These are phyloP conservation scores for Camelus bactrianus DNA, from an alignment of 2,113 vertebrate species.

Conservation along the genomic window DNA sequence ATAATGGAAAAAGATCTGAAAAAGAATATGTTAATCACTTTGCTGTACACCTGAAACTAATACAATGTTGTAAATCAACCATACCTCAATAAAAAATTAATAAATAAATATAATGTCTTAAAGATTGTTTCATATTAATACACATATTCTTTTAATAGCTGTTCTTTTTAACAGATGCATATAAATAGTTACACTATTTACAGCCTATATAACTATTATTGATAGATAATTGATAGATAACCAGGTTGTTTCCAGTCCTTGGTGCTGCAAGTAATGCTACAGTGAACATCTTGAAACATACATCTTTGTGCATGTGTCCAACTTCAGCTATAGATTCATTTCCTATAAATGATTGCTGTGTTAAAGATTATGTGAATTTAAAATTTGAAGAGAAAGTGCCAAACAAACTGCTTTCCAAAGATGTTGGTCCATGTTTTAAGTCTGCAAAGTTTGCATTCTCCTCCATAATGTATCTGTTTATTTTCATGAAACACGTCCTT, in stretches of 20 bases:
- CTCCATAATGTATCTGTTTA: background rate
- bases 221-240: background rate
- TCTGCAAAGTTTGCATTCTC: background rate
- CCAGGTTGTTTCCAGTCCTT: background rate
- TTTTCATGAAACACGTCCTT: background rate
- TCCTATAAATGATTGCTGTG: constrained; percentile 5
- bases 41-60: no score
- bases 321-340: constrained; percentile 30
- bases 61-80: no score
- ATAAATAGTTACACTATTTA: background rate
- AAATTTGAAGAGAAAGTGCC: background rate
- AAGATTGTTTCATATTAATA: background rate
- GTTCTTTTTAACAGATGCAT: background rate
- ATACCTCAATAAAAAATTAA: no score
- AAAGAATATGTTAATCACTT: no score
- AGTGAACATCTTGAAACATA: background rate
- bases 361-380: constrained; percentile 47
- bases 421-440: background rate
- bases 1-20: no score
- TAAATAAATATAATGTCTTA: background rate
- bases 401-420: constrained; percentile 54
- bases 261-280: background rate
- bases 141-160: background rate
- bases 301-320: background rate
- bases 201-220: background rate